Percentiles rank a stretch among this genome's conserved stretches.
Evolutionary conservation across 2,797 vertebrate species (phyloP).

Genomic region (Paratrypauchen microcephalus): DNA sequence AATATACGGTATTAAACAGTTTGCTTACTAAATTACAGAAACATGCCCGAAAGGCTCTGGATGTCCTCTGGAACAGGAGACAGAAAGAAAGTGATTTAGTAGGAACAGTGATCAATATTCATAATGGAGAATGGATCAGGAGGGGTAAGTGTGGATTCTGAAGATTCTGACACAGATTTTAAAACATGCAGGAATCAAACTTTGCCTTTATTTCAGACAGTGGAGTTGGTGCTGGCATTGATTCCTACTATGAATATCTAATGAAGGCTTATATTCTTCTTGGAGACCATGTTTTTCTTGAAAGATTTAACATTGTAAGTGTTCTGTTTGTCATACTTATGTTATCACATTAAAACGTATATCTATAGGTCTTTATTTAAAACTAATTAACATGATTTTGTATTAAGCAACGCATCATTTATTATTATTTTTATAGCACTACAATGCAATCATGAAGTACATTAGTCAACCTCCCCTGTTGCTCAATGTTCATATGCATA

Average conservation of each 20-base stretch:
- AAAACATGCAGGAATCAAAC: background rate
- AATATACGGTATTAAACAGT: background rate
- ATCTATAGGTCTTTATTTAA: background rate
- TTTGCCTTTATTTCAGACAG: conserved; percentile 69
- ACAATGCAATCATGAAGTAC: conserved; percentile 87
- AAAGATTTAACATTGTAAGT: conserved; percentile 82
- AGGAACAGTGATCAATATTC: conserved; percentile 85
- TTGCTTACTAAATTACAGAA: conserved; percentile 57
- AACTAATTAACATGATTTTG: background rate
- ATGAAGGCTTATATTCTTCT: conserved; percentile 87
- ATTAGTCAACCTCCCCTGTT: conserved; percentile 85
- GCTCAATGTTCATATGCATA: conserved; percentile 87
- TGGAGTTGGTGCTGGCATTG: conserved; percentile 84
- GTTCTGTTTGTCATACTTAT: background rate
- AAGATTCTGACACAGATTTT: background rate
- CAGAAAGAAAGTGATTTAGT: conserved; percentile 84
- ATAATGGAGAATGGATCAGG: conserved; percentile 84
- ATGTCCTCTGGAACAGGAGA: conserved; percentile 83
- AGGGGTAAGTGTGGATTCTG: conserved; percentile 65
- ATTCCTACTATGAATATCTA: conserved; percentile 85
- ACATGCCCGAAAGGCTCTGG: conserved; percentile 80
- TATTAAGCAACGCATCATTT: background rate
- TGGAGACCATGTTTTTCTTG: conserved; percentile 80
- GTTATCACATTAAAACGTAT: background rate
- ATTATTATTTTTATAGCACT: conserved; percentile 72